Base-by-base conservation (phyloP, 2,797 vertebrate genomes). In the Octomys mimax region DNA sequence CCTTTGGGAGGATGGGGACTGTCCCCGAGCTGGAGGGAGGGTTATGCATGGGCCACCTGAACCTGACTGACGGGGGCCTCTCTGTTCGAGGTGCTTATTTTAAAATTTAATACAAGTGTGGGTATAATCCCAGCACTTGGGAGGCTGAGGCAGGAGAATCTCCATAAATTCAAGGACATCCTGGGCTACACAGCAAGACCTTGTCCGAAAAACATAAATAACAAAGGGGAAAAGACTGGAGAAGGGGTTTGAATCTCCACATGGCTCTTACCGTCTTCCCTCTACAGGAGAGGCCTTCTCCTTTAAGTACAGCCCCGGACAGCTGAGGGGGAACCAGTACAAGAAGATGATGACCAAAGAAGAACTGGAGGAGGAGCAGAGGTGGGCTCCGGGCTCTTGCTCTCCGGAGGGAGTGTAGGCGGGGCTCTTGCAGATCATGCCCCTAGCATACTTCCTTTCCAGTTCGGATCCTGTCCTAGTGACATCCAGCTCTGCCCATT, bases 341-440 rank as follows among this genome's bases (percentile, higher is more conserved):
- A 98, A 99, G 98, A 99, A 98, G 97, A 99, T 99, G 99, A 99
- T 99, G 99, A 99, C 99, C 98, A 99, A 98, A 98, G 99, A 99
- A 97, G 99, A 99, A 79, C 96, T 99, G 14, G 99, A 99, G 98
- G 99, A 99, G 97, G 99, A 99, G 85, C 99, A 99, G 98, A 99
- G 99, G 99, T 99, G 96, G 95, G 97, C 18, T 1, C 1, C 2
- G 0, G 42, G 31, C 49, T 5, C 24, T 85, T 59, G 19, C 31
- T 94, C 36, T n/a, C 1, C 1, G 0, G 26, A 57, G 9, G 11
- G 2, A 57, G 26, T 21, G 81, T 39, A 36, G 46, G 84, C 49
- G 49, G 13, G 33, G 46, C 83, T 33, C 21, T 13, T 7, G 1
- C 19, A 11, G 66, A 33, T 52, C n/a, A 28, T 16, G 49, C 66